phyloP scores from a whole-genome alignment of 2,797 vertebrate genomes.

The Podarcis siculus region DNA sequence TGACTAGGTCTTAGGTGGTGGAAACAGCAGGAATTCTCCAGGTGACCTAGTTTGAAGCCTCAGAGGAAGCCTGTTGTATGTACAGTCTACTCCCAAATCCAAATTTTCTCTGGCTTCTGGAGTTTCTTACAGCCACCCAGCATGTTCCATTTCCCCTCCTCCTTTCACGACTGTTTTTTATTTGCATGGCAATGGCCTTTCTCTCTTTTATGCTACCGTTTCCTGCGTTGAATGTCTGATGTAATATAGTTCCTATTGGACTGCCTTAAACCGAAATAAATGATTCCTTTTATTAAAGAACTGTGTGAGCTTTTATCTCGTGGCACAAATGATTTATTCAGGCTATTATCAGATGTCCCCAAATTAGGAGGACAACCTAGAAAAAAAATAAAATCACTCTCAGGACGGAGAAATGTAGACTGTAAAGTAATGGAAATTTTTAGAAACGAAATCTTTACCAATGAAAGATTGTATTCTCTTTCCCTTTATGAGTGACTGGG shows the following conservation, averaged over 20 bases:
- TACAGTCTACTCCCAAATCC: not conserved
- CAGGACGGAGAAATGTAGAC: not conserved
- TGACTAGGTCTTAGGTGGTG: not conserved
- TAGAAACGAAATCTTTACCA: not conserved
- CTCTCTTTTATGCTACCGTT: constrained; percentile 41
- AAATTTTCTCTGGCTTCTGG: not conserved
- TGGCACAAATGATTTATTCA: not conserved
- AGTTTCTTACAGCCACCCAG: constrained; percentile 1
- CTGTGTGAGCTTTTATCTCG: not conserved
- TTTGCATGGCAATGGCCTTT: constrained; percentile 66
- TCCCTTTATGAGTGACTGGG: not conserved
- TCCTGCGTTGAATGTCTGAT: constrained; percentile 44
- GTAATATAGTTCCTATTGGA: constrained; percentile 67
- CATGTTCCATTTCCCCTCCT: not conserved
- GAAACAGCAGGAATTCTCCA: not conserved
- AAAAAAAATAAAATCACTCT: not conserved
- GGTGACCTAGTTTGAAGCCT: not conserved
- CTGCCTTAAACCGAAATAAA: constrained; percentile 77
- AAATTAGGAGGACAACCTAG: not conserved
- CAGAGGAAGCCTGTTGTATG: not conserved
- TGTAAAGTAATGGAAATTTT: not conserved
- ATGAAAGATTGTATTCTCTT: too few relatives aligned
- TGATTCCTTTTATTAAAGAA: constrained; percentile 66
- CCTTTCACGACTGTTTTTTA: constrained; percentile 22
- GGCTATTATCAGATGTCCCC: not conserved